These are phyloP conservation scores for Sebastes matsubarae DNA, from an alignment of 2,797 vertebrate genomes.

Conservation along the genomic window DNA sequence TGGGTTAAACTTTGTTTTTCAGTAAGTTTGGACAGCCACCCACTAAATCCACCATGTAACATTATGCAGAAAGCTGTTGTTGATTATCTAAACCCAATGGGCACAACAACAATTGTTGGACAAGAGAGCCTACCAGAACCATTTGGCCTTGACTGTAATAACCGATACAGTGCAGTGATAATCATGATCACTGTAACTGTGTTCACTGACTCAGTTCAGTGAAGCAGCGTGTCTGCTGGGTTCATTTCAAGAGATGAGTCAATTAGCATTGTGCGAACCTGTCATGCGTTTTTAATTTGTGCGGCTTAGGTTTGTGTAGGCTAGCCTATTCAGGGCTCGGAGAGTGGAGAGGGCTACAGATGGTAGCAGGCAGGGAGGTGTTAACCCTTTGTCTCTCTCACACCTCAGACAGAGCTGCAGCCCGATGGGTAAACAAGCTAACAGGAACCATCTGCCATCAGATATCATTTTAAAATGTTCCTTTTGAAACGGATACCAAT, in stretches of 20 bases:
- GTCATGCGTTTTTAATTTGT: constrained; percentile 53
- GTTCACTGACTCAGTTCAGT: constrained; percentile 48
- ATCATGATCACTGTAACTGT: constrained; percentile 20
- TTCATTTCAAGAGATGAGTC: constrained; percentile 57
- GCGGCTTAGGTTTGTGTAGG: constrained; percentile 32
- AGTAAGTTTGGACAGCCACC: background rate
- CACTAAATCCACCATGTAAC: constrained; percentile 2
- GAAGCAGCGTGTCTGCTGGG: constrained; percentile 41
- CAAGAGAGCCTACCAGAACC: background rate
- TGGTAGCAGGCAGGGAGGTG: constrained; percentile 63
- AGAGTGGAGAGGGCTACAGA: constrained; percentile 58
- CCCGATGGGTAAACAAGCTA: constrained; percentile 51
- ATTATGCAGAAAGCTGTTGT: background rate
- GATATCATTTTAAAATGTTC: constrained; percentile 30
- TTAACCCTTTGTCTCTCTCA: constrained; percentile 69
- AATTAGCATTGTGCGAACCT: constrained; percentile 51
- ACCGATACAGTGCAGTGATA: constrained; percentile 11
- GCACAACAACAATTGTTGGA: background rate
- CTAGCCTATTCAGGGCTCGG: constrained; percentile 30
- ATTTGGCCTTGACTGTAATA: constrained; percentile 2
- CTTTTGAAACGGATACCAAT: constrained; percentile 23
- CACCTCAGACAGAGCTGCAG: constrained; percentile 53
- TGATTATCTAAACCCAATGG: background rate
- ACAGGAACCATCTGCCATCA: constrained; percentile 57
- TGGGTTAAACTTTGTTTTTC: background rate